Evolutionary conservation across 2,113 vertebrate species (phyloP), one percentile per base, ranked within the genome.

Genomic region (Cyprinodon variegatus): DNA sequence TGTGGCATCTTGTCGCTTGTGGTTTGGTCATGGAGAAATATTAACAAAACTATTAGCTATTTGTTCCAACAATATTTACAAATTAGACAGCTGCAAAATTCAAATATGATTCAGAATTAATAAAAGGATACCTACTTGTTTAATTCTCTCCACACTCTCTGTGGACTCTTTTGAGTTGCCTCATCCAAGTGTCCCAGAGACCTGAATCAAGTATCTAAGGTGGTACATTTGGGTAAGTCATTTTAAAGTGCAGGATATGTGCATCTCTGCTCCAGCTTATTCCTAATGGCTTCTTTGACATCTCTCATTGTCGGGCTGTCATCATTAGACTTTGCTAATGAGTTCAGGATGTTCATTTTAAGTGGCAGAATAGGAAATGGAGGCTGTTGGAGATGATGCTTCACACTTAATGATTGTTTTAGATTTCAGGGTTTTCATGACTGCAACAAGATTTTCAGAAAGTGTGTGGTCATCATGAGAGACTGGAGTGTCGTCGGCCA

Each of bases 61-160:
- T 37, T 17, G 61, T 63, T 63, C 8, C 14, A 63, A 39, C 17
- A 39, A 63, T 63, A 63, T 60, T 39, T 29, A 29, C 29, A 29
- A 29, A 1, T 29, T 29, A 29, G 29, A 29, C 29, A 29, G 29
- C 29, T 29, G 29, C 29, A 29, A 29, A 29, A 29, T 29, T 29
- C 29, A 29, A 29, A 29, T 29, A 29, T 29, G 29, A 29, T 29
- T 29, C 29, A 29, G 29, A 29, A 63, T 29, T 60, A 29, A n/a
- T n/a, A 60, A 60, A 60, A 60, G 20, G 29, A 60, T 60, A 60
- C 59, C n/a, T 60, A 60, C 59, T 60, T 60, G 59, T 60, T 60
- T 22, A 29, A 22, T 60, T 20, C 59, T 60, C 59, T 22, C 2
- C 11, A 60, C 59, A 60, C n/a, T 60, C n/a, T 60, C 59, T 60